Conservation (phyloP, 2,113 vertebrate species). For the Colinus virginianus region DNA sequence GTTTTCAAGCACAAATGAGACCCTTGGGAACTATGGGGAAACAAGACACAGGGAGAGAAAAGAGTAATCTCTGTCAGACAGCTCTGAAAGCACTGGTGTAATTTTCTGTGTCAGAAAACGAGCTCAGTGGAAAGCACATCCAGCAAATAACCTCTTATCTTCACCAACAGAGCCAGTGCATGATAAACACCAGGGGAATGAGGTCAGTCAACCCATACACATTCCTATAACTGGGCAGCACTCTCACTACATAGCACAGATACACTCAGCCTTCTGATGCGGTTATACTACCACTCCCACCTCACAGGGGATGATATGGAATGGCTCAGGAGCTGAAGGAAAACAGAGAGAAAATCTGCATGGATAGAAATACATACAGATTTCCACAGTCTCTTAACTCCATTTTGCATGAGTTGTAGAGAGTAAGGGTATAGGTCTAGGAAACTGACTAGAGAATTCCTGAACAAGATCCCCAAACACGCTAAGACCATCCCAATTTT, state of each 20-base stretch:
- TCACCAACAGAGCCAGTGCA: not conserved
- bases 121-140: not conserved
- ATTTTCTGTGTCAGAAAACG: not conserved
- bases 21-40: not conserved
- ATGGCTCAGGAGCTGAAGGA: not conserved
- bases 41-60: not conserved
- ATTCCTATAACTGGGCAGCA: not conserved
- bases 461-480: not conserved
- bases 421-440: not conserved
- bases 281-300: not conserved
- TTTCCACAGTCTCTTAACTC: not conserved
- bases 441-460: not conserved
- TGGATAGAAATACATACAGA: not conserved
- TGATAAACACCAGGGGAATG: not conserved
- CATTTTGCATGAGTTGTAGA: not conserved
- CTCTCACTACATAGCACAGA: not conserved
- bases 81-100: not conserved
- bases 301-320: not conserved
- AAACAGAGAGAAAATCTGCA: not conserved
- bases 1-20: not conserved
- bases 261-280: not conserved
- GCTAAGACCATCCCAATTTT: not conserved
- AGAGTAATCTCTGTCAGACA: not conserved
- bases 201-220: not conserved
- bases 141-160: not conserved